Evolutionary conservation across 2,113 vertebrate genomes (phyloP).

Genomic region (Rissa tridactyla): DNA sequence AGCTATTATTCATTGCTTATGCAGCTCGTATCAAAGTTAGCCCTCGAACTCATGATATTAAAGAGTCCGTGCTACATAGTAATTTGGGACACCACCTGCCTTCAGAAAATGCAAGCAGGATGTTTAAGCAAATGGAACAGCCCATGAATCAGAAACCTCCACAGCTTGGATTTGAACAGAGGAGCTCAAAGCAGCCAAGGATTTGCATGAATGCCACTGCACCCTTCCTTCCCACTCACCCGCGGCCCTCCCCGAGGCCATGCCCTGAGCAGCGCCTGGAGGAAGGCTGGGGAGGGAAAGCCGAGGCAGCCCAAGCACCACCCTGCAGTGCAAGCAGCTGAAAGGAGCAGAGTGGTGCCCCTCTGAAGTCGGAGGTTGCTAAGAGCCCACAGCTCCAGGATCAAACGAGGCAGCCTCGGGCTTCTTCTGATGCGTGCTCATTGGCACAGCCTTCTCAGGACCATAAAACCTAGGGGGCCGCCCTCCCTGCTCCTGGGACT

Average conservation of each 20-base stretch:
- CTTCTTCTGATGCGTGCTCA: not conserved
- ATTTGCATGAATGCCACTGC: slow-evolving; percentile 6
- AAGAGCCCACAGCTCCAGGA: not conserved
- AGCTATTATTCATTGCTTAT: not conserved
- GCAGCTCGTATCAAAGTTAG: slow-evolving; percentile 11
- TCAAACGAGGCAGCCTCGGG: not conserved
- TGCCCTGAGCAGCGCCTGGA: not conserved
- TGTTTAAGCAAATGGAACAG: not conserved
- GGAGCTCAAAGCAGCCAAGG: not conserved
- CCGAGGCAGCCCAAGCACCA: not conserved
- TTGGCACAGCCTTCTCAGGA: not conserved
- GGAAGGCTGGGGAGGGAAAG: not conserved
- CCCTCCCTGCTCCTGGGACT: not conserved
- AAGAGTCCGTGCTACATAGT: not conserved
- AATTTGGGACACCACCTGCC: not conserved
- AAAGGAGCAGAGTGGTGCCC: not conserved
- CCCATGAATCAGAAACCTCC: not conserved
- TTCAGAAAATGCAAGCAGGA: not conserved
- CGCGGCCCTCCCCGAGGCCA: not conserved
- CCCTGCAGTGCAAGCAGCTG: not conserved
- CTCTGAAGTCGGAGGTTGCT: not conserved
- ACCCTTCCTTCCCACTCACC: not conserved
- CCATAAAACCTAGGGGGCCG: not conserved
- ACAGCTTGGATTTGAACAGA: not conserved
- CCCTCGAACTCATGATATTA: not conserved